Base-by-base conservation (phyloP, 2,888 invertebrate genomes). In the Lamellibrachia satsuma region DNA sequence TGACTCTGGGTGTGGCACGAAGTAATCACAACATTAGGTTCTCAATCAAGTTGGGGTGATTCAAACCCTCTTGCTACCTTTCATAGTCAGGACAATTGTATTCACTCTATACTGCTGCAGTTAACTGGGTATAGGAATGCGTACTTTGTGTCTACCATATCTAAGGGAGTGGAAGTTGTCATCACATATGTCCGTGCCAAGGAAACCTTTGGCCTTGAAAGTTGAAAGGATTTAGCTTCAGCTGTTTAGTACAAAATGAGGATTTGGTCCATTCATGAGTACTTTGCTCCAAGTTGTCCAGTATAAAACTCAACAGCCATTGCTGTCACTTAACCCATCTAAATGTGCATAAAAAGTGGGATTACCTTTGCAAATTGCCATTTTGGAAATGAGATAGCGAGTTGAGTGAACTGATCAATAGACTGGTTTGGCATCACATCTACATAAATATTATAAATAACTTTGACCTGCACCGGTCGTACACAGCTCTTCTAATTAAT, bases 371-470 rank as follows among this genome's bases (percentile, higher is more conserved):
- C 91, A 91, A 91, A 91, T 91, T 39, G 91, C 91, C 91, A n/a
- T 91, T 91, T 27, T 91, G 91, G 91, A 91, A 91, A 91, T 91
- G 11, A 91, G 39, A 91, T 15, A 15, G 91, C n/a, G 91, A 60
- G 9, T 3, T 1, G 55, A 90, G 15, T 91, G 91, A 91, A 91
- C 15, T 11, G n/a, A 91, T 27, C 91, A 91, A 91, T 91, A 91
- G n/a, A 91, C 39, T 91, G 91, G 3, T 27, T 15, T 91, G 91
- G 91, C n/a, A 11, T 15, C 15, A 91, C 22, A 27, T 9, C 22
- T 91, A 91, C 27, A 91, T 6, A 91, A 11, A 3, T 91, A n/a
- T 91, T 91, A 52, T 11, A 22, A 22, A 15, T 75, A n/a, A 11
- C 22, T 75, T 75, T 22, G 15, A 55, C 55, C 55, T 55, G 15